Evolutionary conservation across 2,113 vertebrate species (phyloP).

Genomic region (Psettodes erumei): DNA sequence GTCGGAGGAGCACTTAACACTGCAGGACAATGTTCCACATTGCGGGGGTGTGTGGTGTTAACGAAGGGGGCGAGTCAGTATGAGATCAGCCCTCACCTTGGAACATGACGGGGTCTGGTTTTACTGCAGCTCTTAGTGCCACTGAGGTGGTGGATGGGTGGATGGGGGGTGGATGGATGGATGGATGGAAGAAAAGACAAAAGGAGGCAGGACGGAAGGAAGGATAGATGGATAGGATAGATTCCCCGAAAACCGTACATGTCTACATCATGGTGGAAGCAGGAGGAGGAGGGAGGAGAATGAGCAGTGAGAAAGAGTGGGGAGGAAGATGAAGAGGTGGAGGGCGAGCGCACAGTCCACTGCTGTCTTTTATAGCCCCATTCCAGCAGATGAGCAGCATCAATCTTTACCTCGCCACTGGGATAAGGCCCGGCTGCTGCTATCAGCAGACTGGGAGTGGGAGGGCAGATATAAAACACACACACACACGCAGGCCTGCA

Average conservation of each 20-base stretch:
- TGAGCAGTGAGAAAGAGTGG: constrained; percentile 82
- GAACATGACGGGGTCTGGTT: constrained; percentile 46
- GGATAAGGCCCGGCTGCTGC: constrained; percentile 51
- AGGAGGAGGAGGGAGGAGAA: not conserved
- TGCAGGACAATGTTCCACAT: constrained; percentile 18
- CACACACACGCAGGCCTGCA: constrained; percentile 5
- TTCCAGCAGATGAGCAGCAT: constrained; percentile 78
- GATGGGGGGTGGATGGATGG: constrained; percentile 15
- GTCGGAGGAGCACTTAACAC: constrained; percentile 46
- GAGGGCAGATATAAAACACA: constrained; percentile 7
- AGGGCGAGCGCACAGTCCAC: constrained; percentile 57
- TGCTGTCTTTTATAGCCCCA: constrained; percentile 72
- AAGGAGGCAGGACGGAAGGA: constrained; percentile 9
- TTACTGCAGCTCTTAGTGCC: constrained; percentile 49
- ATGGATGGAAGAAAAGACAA: constrained; percentile 11
- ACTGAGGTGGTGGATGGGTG: not conserved
- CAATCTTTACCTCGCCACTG: constrained; percentile 74
- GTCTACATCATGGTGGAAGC: not conserved
- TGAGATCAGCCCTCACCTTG: constrained; percentile 58
- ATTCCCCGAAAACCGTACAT: too few relatives aligned
- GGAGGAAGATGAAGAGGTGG: constrained; percentile 34
- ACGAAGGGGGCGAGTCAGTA: constrained; percentile 31
- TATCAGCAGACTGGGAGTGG: constrained; percentile 43
- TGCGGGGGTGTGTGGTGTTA: constrained; percentile 18
- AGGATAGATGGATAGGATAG: constrained; percentile 18